phyloP scores from a whole-genome alignment of 2,888 invertebrate species.

The Helleia helle region DNA sequence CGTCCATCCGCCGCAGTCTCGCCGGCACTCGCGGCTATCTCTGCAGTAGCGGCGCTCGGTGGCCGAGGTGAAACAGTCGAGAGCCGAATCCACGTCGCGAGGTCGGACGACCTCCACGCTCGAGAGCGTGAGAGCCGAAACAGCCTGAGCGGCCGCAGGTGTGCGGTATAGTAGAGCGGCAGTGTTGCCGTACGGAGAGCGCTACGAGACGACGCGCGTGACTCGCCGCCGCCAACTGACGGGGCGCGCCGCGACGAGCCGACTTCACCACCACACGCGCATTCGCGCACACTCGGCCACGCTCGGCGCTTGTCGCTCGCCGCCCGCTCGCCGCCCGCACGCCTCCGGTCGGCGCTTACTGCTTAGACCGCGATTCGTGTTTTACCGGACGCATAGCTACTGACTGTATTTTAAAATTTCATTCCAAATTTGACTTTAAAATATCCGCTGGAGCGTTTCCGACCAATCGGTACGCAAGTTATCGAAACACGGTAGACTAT shows the following conservation, averaged over 20 bases:
- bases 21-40: constrained; percentile 40
- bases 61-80: constrained; percentile 44
- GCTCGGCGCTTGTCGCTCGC: constrained; percentile 22
- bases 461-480: constrained; percentile 49
- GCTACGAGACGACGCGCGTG: constrained; percentile 66
- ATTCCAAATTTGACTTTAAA: constrained; percentile 68
- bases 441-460: constrained; percentile 46
- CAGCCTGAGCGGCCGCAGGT: constrained; percentile 55
- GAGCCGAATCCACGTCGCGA: constrained; percentile 43
- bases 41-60: no score
- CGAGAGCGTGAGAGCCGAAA: constrained; percentile 61
- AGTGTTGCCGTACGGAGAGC: constrained; percentile 41
- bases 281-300: constrained; percentile 56
- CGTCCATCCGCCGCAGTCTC: constrained; percentile 46
- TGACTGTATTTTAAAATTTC: constrained; percentile 61
- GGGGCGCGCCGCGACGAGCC: constrained; percentile 60
- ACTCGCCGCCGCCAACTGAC: constrained; percentile 71
- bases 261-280: constrained; percentile 45
- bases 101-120: constrained; percentile 60
- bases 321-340: constrained; percentile 31
- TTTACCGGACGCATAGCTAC: constrained; percentile 37
- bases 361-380: constrained; percentile 30
- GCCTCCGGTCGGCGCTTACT: constrained; percentile 29
- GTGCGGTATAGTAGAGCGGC: constrained; percentile 47
- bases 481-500: constrained; percentile 39